phyloP scores from a whole-genome alignment of 1,140 invertebrate species.

The Saccostrea echinata region DNA sequence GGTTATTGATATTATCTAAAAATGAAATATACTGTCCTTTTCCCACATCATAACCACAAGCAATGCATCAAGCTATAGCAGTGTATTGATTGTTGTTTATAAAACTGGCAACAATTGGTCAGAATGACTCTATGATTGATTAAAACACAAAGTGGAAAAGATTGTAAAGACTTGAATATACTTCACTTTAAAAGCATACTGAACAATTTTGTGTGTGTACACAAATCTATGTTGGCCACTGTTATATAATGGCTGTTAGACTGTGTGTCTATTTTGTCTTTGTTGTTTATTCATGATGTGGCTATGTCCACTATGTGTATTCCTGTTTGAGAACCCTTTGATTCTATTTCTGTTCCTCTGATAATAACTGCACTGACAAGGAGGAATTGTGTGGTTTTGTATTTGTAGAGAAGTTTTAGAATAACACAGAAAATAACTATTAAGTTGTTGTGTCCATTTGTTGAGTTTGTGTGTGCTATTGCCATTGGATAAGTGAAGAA shows the following conservation, averaged over 20 bases:
- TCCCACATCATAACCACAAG: not conserved
- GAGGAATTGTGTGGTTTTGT: too few relatives aligned
- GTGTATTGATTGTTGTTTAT: not conserved
- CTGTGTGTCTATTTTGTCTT: not conserved
- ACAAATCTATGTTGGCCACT: not conserved
- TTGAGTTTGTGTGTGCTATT: too few relatives aligned
- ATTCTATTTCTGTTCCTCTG: not conserved
- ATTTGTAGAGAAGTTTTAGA: too few relatives aligned
- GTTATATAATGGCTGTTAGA: not conserved
- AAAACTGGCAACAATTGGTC: not conserved
- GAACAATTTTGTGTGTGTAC: not conserved
- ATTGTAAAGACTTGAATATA: not conserved
- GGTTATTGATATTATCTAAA: slow-evolving; percentile 4
- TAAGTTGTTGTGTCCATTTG: too few relatives aligned
- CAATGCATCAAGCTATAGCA: not conserved
- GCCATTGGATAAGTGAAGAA: too few relatives aligned
- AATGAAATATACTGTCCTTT: not conserved
- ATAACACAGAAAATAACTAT: too few relatives aligned
- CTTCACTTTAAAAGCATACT: not conserved
- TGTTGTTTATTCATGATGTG: not conserved
- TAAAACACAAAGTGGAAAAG: not conserved
- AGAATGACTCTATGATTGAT: not conserved
- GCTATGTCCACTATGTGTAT: not conserved
- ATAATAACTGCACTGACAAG: too few relatives aligned
- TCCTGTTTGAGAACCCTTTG: not conserved